Evolutionary conservation across 2,113 vertebrate species (phyloP).

Genomic region (Rhea americana): DNA sequence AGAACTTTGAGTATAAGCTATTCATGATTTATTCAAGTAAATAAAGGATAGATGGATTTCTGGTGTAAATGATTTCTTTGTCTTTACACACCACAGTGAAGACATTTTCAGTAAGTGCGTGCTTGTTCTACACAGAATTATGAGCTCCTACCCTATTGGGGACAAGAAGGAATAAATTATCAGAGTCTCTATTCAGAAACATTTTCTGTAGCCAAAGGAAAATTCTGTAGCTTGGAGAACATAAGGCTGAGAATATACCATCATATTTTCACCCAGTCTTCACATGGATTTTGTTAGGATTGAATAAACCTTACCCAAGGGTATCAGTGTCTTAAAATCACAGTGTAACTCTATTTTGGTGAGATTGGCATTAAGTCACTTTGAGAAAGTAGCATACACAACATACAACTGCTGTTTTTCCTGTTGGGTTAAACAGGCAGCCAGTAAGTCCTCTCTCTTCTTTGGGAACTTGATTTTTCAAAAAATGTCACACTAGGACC

Average conservation of each 20-base stretch:
- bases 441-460: neutral
- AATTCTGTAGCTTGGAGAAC: neutral
- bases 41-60: neutral
- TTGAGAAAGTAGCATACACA: accelerated
- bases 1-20: neutral
- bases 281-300: neutral
- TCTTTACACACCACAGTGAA: neutral
- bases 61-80: neutral
- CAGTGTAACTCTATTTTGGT: neutral
- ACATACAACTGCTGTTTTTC: neutral
- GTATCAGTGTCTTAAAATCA: neutral
- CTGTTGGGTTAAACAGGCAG: neutral
- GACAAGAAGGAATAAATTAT: neutral
- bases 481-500: neutral
- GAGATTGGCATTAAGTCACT: neutral
- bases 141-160: neutral
- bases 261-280: neutral
- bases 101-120: neutral
- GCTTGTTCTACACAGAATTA: neutral
- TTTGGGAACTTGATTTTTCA: neutral
- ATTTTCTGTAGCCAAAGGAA: neutral
- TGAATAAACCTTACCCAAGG: neutral
- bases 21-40: neutral
- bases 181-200: neutral
- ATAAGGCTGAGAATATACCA: neutral